Base-by-base conservation (phyloP, 2,797 vertebrate genomes). In the Microctenopoma lineatum region DNA sequence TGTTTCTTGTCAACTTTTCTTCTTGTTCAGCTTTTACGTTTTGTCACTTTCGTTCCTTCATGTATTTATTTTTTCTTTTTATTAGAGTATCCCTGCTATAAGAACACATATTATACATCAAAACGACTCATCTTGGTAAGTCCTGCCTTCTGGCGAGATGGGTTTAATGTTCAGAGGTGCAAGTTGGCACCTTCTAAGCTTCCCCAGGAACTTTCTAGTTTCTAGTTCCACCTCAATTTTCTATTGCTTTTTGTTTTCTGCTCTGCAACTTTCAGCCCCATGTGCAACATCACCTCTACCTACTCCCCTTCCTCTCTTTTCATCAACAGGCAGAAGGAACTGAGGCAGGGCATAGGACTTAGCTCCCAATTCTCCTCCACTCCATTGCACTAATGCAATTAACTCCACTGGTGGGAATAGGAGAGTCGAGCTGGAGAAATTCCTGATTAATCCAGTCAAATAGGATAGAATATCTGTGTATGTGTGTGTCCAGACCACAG, bases 341-440 rank as follows among this genome's bases (percentile, higher is more conserved):
- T 71, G 61, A 84, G 85, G 70, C 83, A 79, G 74, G 70, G 82
- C 76, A 80, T 87, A 73, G 74, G 63, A 84, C 73, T 83, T 77
- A 64, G 72, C 86, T 85, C 83, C 75, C 71, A 77, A 44, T 83
- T 84, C 76, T 79, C 78, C 84, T 81, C 52, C 75, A 90, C 90
- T 90, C 71, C 44, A 79, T 69, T 80, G 78, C 83, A 75, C 86
- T 92, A 90, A 89, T 92, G 89, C 84, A 92, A 92, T 94, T 92
- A 92, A 91, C 77, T 88, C 67, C 84, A 84, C 89, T 89, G 79
- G 80, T 77, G 90, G 85, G 79, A 89, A 81, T 71, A 81, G 67
- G 75, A 72, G 69, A 64, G 60, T 57, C 82, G 82, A 90, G 77
- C 66, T 80, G 52, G 70, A 80, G 80, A 84, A 84, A 86, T 77